Percentiles rank a stretch among this genome's conserved stretches.
Conservation (phyloP, 2,113 vertebrate species). For the Periophthalmus modestus region DNA sequence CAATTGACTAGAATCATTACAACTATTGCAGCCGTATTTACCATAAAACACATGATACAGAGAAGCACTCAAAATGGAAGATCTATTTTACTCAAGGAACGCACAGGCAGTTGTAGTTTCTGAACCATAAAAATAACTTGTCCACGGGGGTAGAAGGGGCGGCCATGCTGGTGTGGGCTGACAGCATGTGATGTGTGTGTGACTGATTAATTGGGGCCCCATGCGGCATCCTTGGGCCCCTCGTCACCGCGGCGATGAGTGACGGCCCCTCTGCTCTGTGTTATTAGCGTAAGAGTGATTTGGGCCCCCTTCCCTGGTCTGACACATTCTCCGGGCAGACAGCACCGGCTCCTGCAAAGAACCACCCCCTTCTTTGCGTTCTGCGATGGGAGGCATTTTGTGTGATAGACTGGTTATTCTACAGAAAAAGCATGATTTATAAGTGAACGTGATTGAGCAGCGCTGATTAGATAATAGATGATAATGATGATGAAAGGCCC, state of each 20-base stretch:
- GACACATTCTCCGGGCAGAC: constrained; percentile 19
- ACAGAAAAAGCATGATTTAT: constrained; percentile 16
- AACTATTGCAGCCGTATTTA: no score
- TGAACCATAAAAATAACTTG: neutral
- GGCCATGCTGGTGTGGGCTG: constrained; percentile 9
- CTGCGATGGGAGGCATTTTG: neutral
- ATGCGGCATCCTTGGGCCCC: constrained; percentile 41
- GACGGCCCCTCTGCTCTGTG: constrained; percentile 31
- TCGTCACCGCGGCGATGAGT: constrained; percentile 37
- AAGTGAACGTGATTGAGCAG: neutral
- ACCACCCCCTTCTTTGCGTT: constrained; percentile 40
- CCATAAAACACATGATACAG: no score
- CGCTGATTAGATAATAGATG: neutral
- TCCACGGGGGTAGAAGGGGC: neutral
- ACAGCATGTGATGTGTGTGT: constrained; percentile 10
- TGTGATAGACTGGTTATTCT: constrained; percentile 22
- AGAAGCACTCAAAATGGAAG: no score
- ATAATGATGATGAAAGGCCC: neutral
- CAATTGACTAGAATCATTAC: no score
- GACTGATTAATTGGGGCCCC: constrained; percentile 35
- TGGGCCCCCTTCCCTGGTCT: constrained; percentile 14
- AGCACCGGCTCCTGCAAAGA: constrained; percentile 59
- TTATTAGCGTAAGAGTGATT: constrained; percentile 30
- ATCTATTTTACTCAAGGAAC: no score
- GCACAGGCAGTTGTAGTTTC: neutral